Evolutionary conservation across 2,888 invertebrate genomes (phyloP), one percentile per base, ranked within the genome.

Genomic region (Cancer borealis): DNA sequence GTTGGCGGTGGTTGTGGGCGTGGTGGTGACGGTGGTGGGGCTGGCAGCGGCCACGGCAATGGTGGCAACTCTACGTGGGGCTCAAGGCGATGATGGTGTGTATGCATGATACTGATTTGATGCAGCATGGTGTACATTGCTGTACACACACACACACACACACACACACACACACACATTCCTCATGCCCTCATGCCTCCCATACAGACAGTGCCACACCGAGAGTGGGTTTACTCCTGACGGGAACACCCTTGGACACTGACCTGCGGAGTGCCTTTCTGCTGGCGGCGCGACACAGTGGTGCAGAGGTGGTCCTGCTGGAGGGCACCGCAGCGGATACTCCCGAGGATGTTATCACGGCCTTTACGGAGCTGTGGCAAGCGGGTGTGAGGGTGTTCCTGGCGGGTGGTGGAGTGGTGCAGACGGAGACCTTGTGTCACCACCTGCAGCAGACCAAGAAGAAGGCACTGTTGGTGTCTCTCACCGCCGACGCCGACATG

Each of bases 381-480:
- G 92, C 73, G 49, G 94, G 94, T 8, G 89, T 94, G 8, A 49
- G 89, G 30, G 92, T 94, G 5, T 94, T 94, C 45, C 39, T 94
- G 49, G 30, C 79, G 47, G 94, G 92, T 17, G 89, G 88, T 30
- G 79, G 54, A 26, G 92, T 54, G 10, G 45, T 14, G 17, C 45
- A 92, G 30, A 66, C 73, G 39, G 84, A 30, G 12, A 30, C 49
- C 8, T 39, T 94, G 84, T 94, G 94, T 79, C 39, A 39, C 14
- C 73, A 92, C 45, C 14, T 94, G 45, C 88, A 92, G 47, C n/a
- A 89, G 39, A 49, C 89, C 0, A 92, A 89, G 14, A 73, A 66
- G 17, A n/a, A 88, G 54, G 90, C 89, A 2, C 73, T 89, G 10
- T 5, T 94, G 0, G 79, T 94, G 73, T 88, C 94, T 10, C 94